Evolutionary conservation across 2,888 invertebrate species (phyloP), one percentile per base, ranked within the genome.

Genomic region (Lithophane semibrunnea): DNA sequence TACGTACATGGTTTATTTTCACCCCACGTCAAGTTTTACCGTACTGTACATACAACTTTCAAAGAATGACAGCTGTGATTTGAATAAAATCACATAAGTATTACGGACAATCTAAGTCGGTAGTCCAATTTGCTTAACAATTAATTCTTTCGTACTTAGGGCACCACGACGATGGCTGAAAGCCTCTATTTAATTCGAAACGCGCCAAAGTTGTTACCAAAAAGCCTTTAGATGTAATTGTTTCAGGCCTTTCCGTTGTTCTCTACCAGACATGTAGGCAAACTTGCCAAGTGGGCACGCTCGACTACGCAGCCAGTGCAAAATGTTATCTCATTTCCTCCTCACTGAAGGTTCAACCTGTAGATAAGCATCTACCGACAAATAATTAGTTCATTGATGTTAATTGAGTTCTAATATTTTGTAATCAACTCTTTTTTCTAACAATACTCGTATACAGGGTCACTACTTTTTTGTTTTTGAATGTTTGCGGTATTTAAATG

Each of bases 321-420:
- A 79, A 88, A 75, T 73, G 60, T 73, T 80, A 84, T 84, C 88
- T 80, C 70, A 77, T 67, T 89, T 89, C 89, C 89, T 87, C 74
- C 60, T 44, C 12, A 52, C 49, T 58, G 86, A 89, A 88, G 89
- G 89, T 75, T 84, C 68, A 56, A 74, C 71, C 47, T 56, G 44
- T 24, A 63, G 88, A 88, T 88, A 86, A 68, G 60, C 63, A 88
- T 88, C 88, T 82, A 84, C 84, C 63, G 84, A 79, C 82, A 79
- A 79, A 82, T 88, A 84, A 84, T 84, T 84, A 85, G 82, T 78
- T 73, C 76, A 80, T 79, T 80, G 75, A 63, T 47, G 76, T 79
- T 86, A 87, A 84, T 80, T 84, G 82, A 79, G 75, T 82, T 83
- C 77, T 82, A 78, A 87, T 88, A 85, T 83, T 82, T 73, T 74